Evolutionary conservation across 2,888 invertebrate species (phyloP).

Genomic region (Drosophila glabriapex): DNA sequence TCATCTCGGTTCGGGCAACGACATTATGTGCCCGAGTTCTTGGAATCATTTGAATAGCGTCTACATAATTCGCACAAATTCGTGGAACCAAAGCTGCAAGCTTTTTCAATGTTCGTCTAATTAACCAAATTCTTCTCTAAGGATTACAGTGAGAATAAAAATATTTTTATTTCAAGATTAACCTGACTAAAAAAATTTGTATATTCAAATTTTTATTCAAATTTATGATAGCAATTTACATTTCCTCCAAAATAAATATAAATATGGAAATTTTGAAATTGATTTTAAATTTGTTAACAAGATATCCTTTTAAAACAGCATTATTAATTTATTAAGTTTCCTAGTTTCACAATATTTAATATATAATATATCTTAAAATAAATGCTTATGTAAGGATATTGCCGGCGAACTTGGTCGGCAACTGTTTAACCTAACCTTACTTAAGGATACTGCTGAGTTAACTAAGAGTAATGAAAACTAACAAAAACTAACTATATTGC

Average conservation of each 20-base stretch:
- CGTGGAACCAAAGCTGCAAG: slow-evolving; percentile 65
- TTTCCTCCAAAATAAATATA: neutral
- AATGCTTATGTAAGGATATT: too few species aligned
- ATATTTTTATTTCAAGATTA: neutral
- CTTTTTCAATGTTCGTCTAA: neutral
- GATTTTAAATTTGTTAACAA: neutral
- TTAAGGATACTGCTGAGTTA: too few species aligned
- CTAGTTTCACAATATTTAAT: neutral
- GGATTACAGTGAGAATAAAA: neutral
- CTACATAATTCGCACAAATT: slow-evolving; percentile 33
- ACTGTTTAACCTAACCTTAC: too few species aligned
- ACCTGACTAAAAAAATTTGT: neutral
- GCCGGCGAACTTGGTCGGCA: too few species aligned
- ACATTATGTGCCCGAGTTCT: slow-evolving; percentile 56
- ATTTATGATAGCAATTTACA: neutral
- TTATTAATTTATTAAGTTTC: neutral
- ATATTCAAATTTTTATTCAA: neutral
- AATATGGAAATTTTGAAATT: neutral
- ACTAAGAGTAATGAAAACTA: too few species aligned
- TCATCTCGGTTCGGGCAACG: slow-evolving; percentile 38
- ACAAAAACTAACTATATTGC: too few species aligned
- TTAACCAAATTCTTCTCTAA: neutral
- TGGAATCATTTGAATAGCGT: slow-evolving; percentile 60
- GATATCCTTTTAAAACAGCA: neutral
- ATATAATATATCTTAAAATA: too few species aligned